Percentiles rank a stretch among this genome's conserved stretches.
Evolutionary conservation across 2,797 vertebrate species (phyloP).

Genomic region (Acanthurus tractus): DNA sequence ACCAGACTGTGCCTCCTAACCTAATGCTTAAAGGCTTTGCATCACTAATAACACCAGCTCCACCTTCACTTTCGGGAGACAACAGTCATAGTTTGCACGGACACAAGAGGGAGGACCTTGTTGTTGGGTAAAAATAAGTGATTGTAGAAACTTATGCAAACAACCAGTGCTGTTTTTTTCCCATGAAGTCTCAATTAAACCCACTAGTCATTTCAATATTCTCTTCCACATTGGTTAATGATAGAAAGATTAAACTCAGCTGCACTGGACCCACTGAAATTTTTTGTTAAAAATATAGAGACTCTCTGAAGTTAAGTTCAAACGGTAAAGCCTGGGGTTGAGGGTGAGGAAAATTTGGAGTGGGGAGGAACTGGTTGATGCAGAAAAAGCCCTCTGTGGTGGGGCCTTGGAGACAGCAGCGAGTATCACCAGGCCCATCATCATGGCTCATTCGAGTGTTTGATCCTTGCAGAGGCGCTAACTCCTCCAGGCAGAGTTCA

Average conservation of each 20-base stretch:
- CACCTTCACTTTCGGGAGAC: slow-evolving; percentile 5
- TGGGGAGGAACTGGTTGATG: slow-evolving; percentile 31
- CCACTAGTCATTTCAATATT: not conserved
- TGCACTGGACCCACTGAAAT: slow-evolving; percentile 32
- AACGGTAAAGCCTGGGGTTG: slow-evolving; percentile 62
- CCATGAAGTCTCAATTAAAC: not conserved
- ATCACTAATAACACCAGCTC: not conserved
- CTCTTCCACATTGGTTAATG: slow-evolving; percentile 3
- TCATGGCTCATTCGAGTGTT: slow-evolving; percentile 75
- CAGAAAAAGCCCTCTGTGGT: slow-evolving; percentile 58
- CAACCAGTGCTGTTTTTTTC: not conserved
- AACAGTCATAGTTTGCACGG: not conserved
- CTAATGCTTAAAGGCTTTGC: not conserved
- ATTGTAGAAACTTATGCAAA: not conserved
- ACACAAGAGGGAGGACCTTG: not conserved
- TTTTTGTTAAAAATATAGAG: slow-evolving; percentile 38
- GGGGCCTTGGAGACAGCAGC: slow-evolving; percentile 55
- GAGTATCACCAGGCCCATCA: slow-evolving; percentile 70
- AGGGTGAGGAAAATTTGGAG: slow-evolving; percentile 40
- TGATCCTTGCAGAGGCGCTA: slow-evolving; percentile 68
- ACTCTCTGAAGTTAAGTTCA: slow-evolving; percentile 68
- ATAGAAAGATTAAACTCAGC: slow-evolving; percentile 36
- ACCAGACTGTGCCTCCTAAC: not conserved
- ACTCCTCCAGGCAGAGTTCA: slow-evolving; percentile 63
- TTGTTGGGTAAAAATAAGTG: not conserved